Percentiles rank a stretch among this genome's conserved stretches.
Conservation (phyloP, 2,113 vertebrate genomes). For the Gymnogyps californianus region DNA sequence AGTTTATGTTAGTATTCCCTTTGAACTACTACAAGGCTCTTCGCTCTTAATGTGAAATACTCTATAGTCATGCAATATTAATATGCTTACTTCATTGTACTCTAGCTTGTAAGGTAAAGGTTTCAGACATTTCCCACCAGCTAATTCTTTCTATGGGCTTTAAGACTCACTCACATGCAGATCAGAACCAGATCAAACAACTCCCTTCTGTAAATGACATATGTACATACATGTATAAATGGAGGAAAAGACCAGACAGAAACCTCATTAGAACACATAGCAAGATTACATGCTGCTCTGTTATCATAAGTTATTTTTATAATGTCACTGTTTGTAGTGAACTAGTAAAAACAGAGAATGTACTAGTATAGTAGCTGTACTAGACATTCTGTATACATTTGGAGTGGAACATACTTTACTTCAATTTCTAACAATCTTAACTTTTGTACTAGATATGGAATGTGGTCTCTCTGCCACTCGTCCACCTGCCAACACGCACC, state of each 20-base stretch:
- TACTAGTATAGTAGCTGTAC: not conserved
- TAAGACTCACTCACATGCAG: constrained; percentile 48
- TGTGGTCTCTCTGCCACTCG: too few relatives aligned
- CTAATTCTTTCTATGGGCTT: constrained; percentile 48
- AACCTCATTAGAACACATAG: not conserved
- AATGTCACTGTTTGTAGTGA: not conserved
- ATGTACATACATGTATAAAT: not conserved
- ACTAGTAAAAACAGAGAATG: not conserved
- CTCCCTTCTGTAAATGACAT: not conserved
- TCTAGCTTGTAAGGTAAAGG: constrained; percentile 41
- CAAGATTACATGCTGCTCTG: not conserved
- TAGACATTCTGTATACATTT: not conserved
- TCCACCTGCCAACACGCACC: too few relatives aligned
- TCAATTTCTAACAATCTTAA: not conserved
- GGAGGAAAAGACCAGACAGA: not conserved
- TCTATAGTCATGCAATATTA: not conserved
- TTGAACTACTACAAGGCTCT: constrained; percentile 44
- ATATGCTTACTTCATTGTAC: constrained; percentile 19
- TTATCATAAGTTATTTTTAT: not conserved
- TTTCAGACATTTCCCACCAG: constrained; percentile 20
- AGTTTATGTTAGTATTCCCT: constrained; percentile 23
- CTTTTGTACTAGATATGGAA: not conserved
- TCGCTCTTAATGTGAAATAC: constrained; percentile 50
- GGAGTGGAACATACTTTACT: not conserved
- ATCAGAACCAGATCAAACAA: constrained; percentile 20